phyloP scores from a whole-genome alignment of 2,888 invertebrate genomes.

The Pandemis cinnamomeana region DNA sequence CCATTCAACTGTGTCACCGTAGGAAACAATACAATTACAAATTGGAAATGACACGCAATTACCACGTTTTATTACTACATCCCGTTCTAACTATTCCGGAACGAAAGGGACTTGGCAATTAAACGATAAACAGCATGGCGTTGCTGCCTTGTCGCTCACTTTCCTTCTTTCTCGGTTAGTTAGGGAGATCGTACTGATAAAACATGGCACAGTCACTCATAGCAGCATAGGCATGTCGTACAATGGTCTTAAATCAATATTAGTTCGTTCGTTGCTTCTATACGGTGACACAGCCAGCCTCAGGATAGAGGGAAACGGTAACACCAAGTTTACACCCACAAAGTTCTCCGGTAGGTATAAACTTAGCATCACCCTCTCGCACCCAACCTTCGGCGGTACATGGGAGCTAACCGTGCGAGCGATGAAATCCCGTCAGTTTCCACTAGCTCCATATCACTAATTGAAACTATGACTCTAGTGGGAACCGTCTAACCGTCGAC shows the following conservation, averaged over 20 bases:
- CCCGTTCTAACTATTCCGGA: neutral
- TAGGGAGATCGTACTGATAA: neutral
- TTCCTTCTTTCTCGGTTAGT: neutral
- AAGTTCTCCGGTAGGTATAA: neutral
- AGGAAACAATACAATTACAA: neutral
- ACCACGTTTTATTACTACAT: neutral
- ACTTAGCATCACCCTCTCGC: neutral
- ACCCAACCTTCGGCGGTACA: neutral
- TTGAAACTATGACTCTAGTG: neutral
- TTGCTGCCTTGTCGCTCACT: neutral
- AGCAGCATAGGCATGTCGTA: neutral
- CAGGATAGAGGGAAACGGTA: neutral
- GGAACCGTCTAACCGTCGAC: neutral
- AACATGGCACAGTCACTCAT: neutral
- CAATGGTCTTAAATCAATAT: too few relatives aligned
- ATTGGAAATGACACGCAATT: neutral
- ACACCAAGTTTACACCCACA: neutral
- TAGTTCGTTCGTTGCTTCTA: neutral
- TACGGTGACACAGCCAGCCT: neutral
- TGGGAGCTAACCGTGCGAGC: neutral
- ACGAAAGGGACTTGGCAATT: neutral
- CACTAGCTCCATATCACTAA: neutral
- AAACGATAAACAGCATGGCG: neutral
- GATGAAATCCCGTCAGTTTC: neutral
- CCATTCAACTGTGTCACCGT: neutral